Evolutionary conservation across 2,888 invertebrate species (phyloP).

Genomic region (Phaonia tiefii): DNA sequence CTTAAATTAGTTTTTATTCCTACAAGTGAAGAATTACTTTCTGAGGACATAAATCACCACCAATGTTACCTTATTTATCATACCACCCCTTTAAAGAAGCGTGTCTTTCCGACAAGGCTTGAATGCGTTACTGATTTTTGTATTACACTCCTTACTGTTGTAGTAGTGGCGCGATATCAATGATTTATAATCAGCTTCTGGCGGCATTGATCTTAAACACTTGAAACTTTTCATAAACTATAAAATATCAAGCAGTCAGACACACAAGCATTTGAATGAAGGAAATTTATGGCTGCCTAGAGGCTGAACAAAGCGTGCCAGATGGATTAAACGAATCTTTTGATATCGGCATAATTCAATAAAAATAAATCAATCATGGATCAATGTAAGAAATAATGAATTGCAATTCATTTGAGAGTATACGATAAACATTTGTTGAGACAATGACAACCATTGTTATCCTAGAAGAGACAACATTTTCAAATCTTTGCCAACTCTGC

Average conservation of each 20-base stretch:
- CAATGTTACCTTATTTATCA: slow-evolving; percentile 18
- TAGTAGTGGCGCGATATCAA: slow-evolving; percentile 37
- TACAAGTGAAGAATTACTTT: too few species aligned
- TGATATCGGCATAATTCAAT: not conserved
- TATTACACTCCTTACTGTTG: not conserved
- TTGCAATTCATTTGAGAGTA: too few species aligned
- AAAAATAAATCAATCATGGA: slow-evolving; percentile 51
- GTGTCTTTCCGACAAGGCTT: slow-evolving; percentile 16
- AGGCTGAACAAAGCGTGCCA: slow-evolving; percentile 54
- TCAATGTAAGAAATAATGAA: not conserved
- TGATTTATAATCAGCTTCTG: slow-evolving; percentile 59
- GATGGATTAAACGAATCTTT: slow-evolving; percentile 33
- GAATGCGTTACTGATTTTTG: not conserved
- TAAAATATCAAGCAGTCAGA: too few species aligned
- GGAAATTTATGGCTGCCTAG: slow-evolving; percentile 49
- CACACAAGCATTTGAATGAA: slow-evolving; percentile 25
- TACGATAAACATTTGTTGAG: too few species aligned
- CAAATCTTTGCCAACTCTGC: too few species aligned
- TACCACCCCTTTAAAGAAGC: slow-evolving; percentile 12
- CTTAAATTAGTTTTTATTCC: too few species aligned
- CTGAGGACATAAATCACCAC: too few species aligned
- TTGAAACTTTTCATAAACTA: slow-evolving; percentile 28
- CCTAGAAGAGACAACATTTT: too few species aligned
- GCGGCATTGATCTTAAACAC: slow-evolving; percentile 43
- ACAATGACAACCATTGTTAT: too few species aligned